Base-by-base conservation (phyloP, 2,888 invertebrate genomes). In the Macaria notata region DNA sequence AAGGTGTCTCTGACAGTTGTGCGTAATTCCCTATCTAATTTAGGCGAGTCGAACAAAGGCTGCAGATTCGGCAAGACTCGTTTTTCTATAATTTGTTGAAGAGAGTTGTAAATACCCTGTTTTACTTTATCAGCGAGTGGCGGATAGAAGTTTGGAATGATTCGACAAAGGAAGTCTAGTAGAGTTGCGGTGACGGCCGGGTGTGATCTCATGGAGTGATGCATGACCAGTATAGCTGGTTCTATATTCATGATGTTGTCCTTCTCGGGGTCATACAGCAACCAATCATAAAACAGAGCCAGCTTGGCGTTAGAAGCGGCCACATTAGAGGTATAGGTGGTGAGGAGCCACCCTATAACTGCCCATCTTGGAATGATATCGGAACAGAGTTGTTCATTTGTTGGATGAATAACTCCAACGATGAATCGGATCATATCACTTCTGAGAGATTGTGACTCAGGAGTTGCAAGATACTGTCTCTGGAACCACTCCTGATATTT, bases 171-270 rank as follows among this genome's bases (percentile, higher is more conserved):
- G 88, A 98, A 99, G 85, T 98, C 98, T 70, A 98, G 85, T 63
- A 98, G 92, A 19, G 97, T 97, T 57, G 97, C 97, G 62, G 98
- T 97, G 65, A 98, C 97, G 19, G 95, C 96, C 47, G 97, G 97
- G 88, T 98, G 98, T 59, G 97, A 96, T 76, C 96, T 93, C 95
- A 98, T 96, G 46, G 97, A 98, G 89, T 98, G 96, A 83, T 96
- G 96, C 97, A 98, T 98, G 31, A 98, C 97, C 66, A 98, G 93
- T 72, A 98, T 97, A 8, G 97, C 98, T 30, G 98, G 98, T 88
- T 98, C 98, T 70, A 98, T 98, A 84, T 98, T 98, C 98, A 98
- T 98, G 64, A 98, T 98, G 81, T 97, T 98, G 84, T 98, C 98
- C 79, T 95, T 96, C 69, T 96, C 96, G 29, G 96, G 94, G 72